phyloP scores from a whole-genome alignment of 1,140 invertebrate species.

The Gonioctena quinquepunctata region DNA sequence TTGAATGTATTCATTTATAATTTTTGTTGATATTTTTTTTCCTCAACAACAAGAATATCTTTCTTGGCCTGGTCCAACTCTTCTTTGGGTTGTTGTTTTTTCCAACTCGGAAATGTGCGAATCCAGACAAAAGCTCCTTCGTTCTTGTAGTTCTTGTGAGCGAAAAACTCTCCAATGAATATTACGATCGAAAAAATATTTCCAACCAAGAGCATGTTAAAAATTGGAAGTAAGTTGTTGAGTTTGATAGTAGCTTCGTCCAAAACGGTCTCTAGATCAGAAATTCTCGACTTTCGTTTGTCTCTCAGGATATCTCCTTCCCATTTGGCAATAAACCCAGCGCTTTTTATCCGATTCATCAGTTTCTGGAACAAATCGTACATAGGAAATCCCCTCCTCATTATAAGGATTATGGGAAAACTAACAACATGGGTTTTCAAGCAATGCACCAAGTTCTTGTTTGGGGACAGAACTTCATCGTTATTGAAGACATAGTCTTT shows the following conservation, averaged over 20 bases:
- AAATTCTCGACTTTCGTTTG: neutral
- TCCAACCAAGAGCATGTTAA: neutral
- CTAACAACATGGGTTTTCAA: neutral
- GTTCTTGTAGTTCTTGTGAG: too few relatives aligned
- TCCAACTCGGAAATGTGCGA: too few relatives aligned
- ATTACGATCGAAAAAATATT: neutral
- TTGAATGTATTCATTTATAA: too few relatives aligned
- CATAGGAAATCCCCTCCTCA: conserved; percentile 9
- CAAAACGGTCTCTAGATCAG: neutral
- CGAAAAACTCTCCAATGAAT: neutral
- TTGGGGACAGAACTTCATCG: neutral
- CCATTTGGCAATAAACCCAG: conserved; percentile 12
- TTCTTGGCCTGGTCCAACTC: too few relatives aligned
- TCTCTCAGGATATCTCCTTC: neutral
- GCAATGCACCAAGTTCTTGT: neutral
- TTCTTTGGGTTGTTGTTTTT: too few relatives aligned
- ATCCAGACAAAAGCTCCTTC: too few relatives aligned
- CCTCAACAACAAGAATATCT: too few relatives aligned
- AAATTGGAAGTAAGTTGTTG: neutral
- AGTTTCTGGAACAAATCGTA: neutral
- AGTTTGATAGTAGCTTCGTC: neutral
- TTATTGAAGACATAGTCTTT: conserved; percentile 8
- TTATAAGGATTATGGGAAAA: neutral
- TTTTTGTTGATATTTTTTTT: too few relatives aligned
- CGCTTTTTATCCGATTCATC: conserved; percentile 2